Percentiles rank a stretch among this genome's conserved stretches.
Conservation (phyloP, 1,140 invertebrate species). For the Drosophila pallidifrons region DNA sequence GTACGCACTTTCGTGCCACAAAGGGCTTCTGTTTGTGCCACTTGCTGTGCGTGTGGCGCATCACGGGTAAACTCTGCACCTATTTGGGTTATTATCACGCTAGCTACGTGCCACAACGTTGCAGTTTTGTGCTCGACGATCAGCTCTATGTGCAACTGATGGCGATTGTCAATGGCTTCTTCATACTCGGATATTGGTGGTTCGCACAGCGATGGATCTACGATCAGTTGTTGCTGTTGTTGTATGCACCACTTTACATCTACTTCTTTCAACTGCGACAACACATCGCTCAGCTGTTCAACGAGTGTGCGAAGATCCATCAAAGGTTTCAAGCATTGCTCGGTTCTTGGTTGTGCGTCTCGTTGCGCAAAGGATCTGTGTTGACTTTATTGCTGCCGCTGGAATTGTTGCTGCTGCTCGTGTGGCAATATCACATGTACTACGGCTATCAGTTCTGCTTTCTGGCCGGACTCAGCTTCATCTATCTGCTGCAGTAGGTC, state of each 20-base stretch:
- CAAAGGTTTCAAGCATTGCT: constrained; percentile 31
- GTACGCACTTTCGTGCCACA: constrained; percentile 49
- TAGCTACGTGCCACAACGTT: constrained; percentile 23
- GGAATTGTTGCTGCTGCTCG: constrained; percentile 31
- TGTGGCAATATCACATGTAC: constrained; percentile 54
- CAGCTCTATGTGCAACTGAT: constrained; percentile 63
- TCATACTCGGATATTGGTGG: constrained; percentile 45
- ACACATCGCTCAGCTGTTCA: constrained; percentile 48
- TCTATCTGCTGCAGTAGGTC: constrained; percentile 56
- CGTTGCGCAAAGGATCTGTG: constrained; percentile 37
- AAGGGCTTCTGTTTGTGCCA: constrained; percentile 66
- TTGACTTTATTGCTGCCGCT: constrained; percentile 41
- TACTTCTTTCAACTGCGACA: constrained; percentile 52
- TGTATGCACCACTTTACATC: constrained; percentile 56
- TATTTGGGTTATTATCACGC: constrained; percentile 63
- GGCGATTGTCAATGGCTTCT: constrained; percentile 23
- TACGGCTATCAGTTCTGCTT: constrained; percentile 55
- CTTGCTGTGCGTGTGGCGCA: constrained; percentile 56
- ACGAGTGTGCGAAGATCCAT: constrained; percentile 42
- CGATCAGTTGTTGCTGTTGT: constrained; percentile 48
- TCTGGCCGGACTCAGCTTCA: constrained; percentile 48
- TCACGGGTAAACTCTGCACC: constrained; percentile 41
- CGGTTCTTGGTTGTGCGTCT: constrained; percentile 51
- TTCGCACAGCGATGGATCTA: constrained; percentile 53
- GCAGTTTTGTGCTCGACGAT: constrained; percentile 47